Conservation (phyloP, 1,140 invertebrate genomes). For the Neodiprion pinetum region DNA sequence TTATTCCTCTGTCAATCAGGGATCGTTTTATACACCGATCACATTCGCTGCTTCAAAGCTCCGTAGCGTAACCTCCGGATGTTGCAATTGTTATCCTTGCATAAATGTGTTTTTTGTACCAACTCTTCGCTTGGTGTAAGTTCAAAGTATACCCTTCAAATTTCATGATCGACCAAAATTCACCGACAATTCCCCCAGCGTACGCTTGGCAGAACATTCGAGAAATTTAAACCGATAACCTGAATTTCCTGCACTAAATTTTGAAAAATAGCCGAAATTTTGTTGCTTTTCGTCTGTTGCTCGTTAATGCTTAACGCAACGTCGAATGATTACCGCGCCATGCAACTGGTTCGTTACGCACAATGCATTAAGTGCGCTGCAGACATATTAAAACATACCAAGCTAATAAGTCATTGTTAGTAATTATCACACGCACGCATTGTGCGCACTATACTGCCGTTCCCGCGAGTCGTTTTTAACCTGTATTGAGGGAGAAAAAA, state of each 20-base stretch:
- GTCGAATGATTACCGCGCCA: too few relatives aligned
- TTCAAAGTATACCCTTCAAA: too few relatives aligned
- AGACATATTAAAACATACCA: conserved; percentile 14
- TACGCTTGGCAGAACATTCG: too few relatives aligned
- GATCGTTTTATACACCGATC: not conserved
- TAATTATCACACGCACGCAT: not conserved
- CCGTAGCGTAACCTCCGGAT: not conserved
- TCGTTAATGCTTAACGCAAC: too few relatives aligned
- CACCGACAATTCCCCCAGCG: too few relatives aligned
- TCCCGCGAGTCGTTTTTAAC: not conserved
- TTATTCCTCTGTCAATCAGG: conserved; percentile 1
- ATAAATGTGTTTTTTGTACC: too few relatives aligned
- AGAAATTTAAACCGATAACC: too few relatives aligned
- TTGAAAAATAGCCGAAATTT: too few relatives aligned
- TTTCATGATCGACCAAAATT: too few relatives aligned
- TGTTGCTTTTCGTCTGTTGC: too few relatives aligned
- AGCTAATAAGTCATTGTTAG: conserved; percentile 12
- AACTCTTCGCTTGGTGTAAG: too few relatives aligned
- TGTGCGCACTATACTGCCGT: not conserved
- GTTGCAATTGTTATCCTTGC: not conserved
- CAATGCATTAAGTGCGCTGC: not conserved
- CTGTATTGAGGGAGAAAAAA: not conserved
- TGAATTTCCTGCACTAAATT: too few relatives aligned
- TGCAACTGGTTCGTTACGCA: not conserved
- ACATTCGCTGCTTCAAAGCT: not conserved